phyloP scores from a whole-genome alignment of 2,888 invertebrate species.

The Spodoptera picta region DNA sequence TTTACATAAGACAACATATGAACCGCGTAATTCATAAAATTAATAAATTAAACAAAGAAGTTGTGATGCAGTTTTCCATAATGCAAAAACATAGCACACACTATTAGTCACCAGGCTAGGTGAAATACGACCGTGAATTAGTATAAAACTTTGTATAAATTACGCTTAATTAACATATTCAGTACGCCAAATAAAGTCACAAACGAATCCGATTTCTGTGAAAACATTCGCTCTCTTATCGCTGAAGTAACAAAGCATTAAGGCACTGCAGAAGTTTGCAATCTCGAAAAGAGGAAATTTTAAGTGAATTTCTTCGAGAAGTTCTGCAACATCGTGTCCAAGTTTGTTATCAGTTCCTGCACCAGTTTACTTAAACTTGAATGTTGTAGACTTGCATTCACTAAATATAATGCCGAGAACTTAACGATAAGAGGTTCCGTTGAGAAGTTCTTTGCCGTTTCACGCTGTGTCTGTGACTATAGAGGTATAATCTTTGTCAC shows the following conservation, averaged over 20 bases:
- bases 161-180: conserved; percentile 3
- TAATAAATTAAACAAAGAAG: too few relatives aligned
- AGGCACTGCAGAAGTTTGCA: conserved; percentile 34
- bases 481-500: conserved; percentile 6
- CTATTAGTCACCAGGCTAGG: too few relatives aligned
- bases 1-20: too few relatives aligned
- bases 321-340: conserved; percentile 39
- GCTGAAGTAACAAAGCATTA: conserved; percentile 23
- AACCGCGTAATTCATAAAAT: too few relatives aligned
- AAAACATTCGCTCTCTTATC: conserved; percentile 44
- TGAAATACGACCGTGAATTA: neutral
- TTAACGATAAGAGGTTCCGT: conserved; percentile 43
- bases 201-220: conserved; percentile 20
- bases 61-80: too few relatives aligned
- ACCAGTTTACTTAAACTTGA: conserved; percentile 49
- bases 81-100: neutral
- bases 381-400: conserved; percentile 50
- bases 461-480: conserved; percentile 4
- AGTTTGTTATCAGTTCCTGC: conserved; percentile 51
- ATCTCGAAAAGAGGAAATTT: conserved; percentile 34
- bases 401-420: conserved; percentile 46
- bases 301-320: conserved; percentile 48
- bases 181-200: conserved; percentile 18
- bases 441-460: conserved; percentile 15
- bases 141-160: neutral